Evolutionary conservation across 2,797 vertebrate species (phyloP).

Genomic region (Limosa lapponica): DNA sequence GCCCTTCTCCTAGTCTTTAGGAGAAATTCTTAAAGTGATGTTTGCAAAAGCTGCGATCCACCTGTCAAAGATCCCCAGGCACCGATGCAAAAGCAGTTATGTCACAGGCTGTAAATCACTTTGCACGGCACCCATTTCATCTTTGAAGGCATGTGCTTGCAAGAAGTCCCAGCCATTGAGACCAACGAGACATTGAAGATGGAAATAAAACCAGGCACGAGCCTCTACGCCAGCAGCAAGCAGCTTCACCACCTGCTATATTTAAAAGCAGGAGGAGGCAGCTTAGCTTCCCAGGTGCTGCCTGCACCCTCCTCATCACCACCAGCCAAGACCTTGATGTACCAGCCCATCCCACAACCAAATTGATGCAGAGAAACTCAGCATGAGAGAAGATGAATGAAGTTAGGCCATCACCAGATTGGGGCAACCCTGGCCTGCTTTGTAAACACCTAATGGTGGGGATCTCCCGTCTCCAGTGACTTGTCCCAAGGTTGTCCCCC

Average conservation of each 20-base stretch:
- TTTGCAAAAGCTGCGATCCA: background rate
- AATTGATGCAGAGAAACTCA: background rate
- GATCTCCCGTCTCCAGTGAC: background rate
- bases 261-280: background rate
- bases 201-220: background rate
- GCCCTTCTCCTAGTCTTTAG: background rate
- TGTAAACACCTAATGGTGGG: background rate
- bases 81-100: background rate
- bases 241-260: background rate
- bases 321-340: background rate
- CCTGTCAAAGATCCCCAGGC: background rate
- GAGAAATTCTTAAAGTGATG: background rate
- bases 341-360: background rate
- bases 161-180: background rate
- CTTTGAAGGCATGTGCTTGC: background rate
- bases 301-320: background rate
- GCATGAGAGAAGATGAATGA: background rate
- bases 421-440: background rate
- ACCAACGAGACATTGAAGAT: accelerated
- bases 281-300: background rate
- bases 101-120: background rate
- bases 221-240: background rate
- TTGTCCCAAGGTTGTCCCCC: background rate
- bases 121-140: background rate
- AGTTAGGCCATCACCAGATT: background rate